These are phyloP conservation scores for Psittacus erithacus DNA, from an alignment of 2,113 vertebrate species.

Conservation along the genomic window DNA sequence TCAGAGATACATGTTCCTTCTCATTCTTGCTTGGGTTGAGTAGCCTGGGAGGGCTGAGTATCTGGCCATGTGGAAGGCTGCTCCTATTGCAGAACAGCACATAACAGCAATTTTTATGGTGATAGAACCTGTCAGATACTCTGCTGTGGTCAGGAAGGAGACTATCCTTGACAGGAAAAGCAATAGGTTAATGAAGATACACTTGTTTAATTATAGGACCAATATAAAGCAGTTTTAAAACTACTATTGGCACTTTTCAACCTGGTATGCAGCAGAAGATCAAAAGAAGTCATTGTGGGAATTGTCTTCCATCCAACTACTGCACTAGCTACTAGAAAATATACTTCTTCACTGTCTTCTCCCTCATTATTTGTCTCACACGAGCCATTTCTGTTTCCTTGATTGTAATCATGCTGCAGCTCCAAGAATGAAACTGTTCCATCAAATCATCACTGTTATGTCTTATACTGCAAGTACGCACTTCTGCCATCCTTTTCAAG, in stretches of 20 bases:
- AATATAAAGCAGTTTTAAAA: not conserved
- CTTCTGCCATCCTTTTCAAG: not conserved
- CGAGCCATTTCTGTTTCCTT: not conserved
- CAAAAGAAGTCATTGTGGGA: not conserved
- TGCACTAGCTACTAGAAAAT: not conserved
- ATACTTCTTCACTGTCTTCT: not conserved
- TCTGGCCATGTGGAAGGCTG: not conserved
- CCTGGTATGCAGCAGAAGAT: not conserved
- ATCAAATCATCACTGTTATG: not conserved
- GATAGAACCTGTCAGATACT: not conserved
- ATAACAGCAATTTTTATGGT: not conserved
- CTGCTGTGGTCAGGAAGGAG: not conserved
- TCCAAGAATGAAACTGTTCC: not conserved
- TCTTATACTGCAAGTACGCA: not conserved
- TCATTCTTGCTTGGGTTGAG: not conserved
- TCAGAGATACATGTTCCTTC: not conserved
- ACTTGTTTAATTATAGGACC: not conserved
- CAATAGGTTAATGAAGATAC: not conserved
- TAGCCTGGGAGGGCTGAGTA: not conserved
- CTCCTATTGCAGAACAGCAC: not conserved
- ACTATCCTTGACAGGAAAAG: not conserved
- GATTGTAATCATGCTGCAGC: not conserved
- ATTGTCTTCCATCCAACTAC: not conserved
- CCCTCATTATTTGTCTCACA: not conserved
- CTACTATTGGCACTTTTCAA: not conserved